Conservation (phyloP, 1,140 invertebrate genomes). For the Trichonephila clavipes region DNA sequence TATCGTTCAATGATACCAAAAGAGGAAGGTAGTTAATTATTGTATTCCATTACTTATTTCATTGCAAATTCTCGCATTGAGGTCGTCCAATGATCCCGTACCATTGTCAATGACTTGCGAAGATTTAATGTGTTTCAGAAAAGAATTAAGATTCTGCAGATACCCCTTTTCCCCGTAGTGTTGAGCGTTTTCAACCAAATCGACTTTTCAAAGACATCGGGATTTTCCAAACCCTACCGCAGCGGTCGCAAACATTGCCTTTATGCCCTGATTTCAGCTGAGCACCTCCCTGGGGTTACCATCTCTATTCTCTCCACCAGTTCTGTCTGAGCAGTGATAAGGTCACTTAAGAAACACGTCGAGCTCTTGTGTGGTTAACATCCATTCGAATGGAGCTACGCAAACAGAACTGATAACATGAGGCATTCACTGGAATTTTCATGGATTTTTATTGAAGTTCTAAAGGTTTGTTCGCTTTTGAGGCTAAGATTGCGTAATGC, state of each 20-base stretch:
- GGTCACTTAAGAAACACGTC: background rate
- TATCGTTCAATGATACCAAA: too few species aligned
- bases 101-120: too few species aligned
- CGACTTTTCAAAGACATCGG: background rate
- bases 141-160: too few species aligned
- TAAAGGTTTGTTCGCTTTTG: too few species aligned
- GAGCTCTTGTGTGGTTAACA: background rate
- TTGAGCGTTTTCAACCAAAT: background rate
- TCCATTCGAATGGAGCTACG: background rate
- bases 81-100: too few species aligned
- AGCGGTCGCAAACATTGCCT: background rate
- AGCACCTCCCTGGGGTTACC: background rate
- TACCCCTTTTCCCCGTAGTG: background rate
- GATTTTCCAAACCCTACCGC: background rate
- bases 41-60: too few species aligned
- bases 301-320: background rate
- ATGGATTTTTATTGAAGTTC: too few species aligned
- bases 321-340: constrained; percentile 6
- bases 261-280: background rate
- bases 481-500: too few species aligned
- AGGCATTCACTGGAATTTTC: too few species aligned
- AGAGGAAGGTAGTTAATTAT: too few species aligned
- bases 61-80: too few species aligned
- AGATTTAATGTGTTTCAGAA: too few species aligned
- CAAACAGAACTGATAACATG: background rate